Base-by-base conservation (phyloP, 1,140 invertebrate species). In the Chionoecetes opilio region DNA sequence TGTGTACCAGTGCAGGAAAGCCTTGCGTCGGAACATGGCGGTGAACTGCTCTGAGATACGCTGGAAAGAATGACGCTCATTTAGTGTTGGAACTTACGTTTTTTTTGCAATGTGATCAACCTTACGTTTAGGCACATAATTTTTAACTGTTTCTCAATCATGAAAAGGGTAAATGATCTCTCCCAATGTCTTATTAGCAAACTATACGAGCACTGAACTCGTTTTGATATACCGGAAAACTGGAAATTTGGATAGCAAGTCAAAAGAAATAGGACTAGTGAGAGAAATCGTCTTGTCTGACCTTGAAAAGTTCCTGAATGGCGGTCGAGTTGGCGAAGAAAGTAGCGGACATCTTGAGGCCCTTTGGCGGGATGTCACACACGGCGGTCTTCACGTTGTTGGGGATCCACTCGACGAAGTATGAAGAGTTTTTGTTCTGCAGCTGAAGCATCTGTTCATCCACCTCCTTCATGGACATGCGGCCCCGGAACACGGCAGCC, bases 1-100 rank as follows among this genome's bases (percentile, higher is more conserved):
- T 8, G 97, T 98, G 98, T 98, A 98, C 99, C 99, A 99, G 97
- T 99, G 99, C 91, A 99, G 97, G 98, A 99, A 99, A 97, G 98
- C 96, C 98, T 98, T 99, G 96, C 99, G 97, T 96, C 99, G 98
- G 97, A 99, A 99, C 99, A 99, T 99, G 92, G 98, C 98, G 31
- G 98, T 98, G 96, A 99, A 99, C 97, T 99, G 98, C 97, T 99
- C 98, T n/a, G 97, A n/a, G 82, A 93, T 98, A 97, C 91, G 98
- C 89, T 91, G 46, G 21, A 34, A 63, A 0, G 63, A 26, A 75
- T 26, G 63, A n/a, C 11, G 8, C 46, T 14, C 46, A n/a, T n/a
- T n/a, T n/a, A n/a, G n/a, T n/a, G n/a, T n/a, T n/a, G n/a, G n/a
- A n/a, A n/a, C n/a, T n/a, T n/a, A n/a, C n/a, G n/a, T n/a, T n/a